These are phyloP conservation scores for Tenthredo scrophulariae DNA, from an alignment of 2,888 invertebrate species.

Conservation along the genomic window DNA sequence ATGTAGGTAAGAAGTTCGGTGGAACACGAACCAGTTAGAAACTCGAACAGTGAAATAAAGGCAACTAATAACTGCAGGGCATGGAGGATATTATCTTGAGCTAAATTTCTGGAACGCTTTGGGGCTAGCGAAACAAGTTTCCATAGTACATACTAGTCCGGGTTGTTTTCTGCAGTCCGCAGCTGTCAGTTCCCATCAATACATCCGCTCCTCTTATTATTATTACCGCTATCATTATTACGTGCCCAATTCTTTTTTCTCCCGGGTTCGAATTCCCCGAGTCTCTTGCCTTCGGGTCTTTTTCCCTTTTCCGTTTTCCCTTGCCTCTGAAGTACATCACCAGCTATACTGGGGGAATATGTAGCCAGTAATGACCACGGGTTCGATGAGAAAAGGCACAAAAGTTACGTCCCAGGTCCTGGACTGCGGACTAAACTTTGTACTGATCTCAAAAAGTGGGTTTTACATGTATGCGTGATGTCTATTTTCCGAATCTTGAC, in stretches of 20 bases:
- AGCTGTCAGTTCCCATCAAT: slow-evolving; percentile 41
- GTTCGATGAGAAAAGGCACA: neutral
- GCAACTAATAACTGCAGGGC: neutral
- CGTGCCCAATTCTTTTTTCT: neutral
- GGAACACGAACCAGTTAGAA: neutral
- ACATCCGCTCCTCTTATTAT: neutral
- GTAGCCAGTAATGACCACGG: neutral
- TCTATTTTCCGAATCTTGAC: neutral
- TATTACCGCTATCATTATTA: neutral
- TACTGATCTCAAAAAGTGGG: neutral
- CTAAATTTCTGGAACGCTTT: neutral
- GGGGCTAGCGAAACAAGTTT: slow-evolving; percentile 11
- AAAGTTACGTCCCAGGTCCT: neutral
- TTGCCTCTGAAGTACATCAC: neutral
- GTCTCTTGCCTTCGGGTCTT: neutral
- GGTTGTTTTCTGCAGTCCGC: slow-evolving; percentile 6
- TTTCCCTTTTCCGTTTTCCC: neutral
- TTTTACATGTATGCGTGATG: neutral
- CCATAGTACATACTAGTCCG: neutral
- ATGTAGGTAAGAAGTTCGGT: neutral
- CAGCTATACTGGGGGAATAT: neutral
- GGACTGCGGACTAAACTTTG: neutral
- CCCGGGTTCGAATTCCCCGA: neutral
- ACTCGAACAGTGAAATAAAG: neutral
- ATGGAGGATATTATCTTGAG: neutral